Evolutionary conservation across 1,140 invertebrate genomes (phyloP), one percentile per base, ranked within the genome.

Genomic region (Drosophila pectinifera): DNA sequence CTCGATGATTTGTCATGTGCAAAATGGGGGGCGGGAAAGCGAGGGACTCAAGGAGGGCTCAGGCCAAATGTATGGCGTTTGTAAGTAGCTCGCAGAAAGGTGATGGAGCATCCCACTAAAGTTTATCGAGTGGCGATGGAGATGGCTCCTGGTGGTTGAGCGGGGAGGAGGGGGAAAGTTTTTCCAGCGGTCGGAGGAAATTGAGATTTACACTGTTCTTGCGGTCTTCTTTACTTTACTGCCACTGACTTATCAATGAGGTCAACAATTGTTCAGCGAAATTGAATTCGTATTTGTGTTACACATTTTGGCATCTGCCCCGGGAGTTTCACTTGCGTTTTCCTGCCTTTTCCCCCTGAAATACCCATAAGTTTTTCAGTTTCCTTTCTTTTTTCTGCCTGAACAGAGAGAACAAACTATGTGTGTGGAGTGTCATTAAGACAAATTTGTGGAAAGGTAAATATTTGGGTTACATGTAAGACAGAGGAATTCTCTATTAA

Each of bases 1-100:
- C 31, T 28, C 5, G 39, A 74, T 82, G 80, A 82, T 82, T 82
- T 83, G 75, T 82, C 78, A 81, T 81, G 72, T 75, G 78, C 68
- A 80, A 73, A 46, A 20, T 11, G 36, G 7, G 26, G 5, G 20
- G 24, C n/a, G 18, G 31, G 34, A 39, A 11, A 57, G 28, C 28
- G 26, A 28, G 26, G 26, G 5, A 53, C 67, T 59, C 55, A 51
- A 53, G 48, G 14, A 22, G 67, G 53, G 10, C 69, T 73, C 69
- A 73, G 54, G 68, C 46, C 63, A 73, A 73, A 73, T 73, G 57
- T 73, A 51, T 62, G 56, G 53, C 64, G 64, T 51, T 51, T 46
- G 43, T 51, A 68, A 68, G 64, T 68, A 68, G 64, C 64, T 68
- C n/a, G 34, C 49, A 46, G 18, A 73, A 73, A 73, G 70, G 70